Percentiles rank a stretch among this genome's conserved stretches.
phyloP scores from a whole-genome alignment of 1,140 invertebrate genomes.

The Berghia stephanieae region DNA sequence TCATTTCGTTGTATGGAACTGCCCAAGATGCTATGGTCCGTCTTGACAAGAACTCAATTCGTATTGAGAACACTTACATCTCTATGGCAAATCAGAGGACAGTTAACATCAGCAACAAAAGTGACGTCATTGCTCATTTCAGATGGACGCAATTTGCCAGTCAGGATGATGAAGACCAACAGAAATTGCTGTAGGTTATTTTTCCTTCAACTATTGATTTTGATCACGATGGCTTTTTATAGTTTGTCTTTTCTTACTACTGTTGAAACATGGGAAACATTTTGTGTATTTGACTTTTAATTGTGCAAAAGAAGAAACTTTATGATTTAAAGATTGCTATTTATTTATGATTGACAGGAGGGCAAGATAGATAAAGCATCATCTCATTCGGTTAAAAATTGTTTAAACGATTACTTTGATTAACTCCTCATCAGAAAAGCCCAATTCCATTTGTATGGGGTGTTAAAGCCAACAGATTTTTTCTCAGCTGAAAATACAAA shows the following conservation, averaged over 20 bases:
- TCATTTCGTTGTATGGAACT: constrained; percentile 61
- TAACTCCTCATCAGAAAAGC: too few relatives aligned
- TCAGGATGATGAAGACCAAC: constrained; percentile 62
- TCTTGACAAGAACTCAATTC: constrained; percentile 65
- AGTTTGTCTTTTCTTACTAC: constrained; percentile 10
- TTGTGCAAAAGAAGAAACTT: too few relatives aligned
- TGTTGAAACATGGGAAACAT: constrained; percentile 33
- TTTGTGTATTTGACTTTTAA: too few relatives aligned
- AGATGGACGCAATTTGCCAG: constrained; percentile 66
- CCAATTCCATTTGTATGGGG: too few relatives aligned
- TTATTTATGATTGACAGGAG: too few relatives aligned
- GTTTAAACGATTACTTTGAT: too few relatives aligned
- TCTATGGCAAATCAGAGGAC: constrained; percentile 66
- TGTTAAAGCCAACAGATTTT: too few relatives aligned
- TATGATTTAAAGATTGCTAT: too few relatives aligned
- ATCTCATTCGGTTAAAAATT: too few relatives aligned
- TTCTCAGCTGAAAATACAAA: too few relatives aligned
- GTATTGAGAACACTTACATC: constrained; percentile 67
- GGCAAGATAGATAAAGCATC: too few relatives aligned
- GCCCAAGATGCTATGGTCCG: constrained; percentile 64
- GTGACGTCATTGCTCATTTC: constrained; percentile 65
- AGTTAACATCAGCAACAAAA: constrained; percentile 62
- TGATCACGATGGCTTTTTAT: neutral
- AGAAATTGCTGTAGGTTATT: constrained; percentile 54
- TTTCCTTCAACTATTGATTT: constrained; percentile 6